Evolutionary conservation across 2,888 invertebrate species (phyloP).

Genomic region (Mythimna vitellina): DNA sequence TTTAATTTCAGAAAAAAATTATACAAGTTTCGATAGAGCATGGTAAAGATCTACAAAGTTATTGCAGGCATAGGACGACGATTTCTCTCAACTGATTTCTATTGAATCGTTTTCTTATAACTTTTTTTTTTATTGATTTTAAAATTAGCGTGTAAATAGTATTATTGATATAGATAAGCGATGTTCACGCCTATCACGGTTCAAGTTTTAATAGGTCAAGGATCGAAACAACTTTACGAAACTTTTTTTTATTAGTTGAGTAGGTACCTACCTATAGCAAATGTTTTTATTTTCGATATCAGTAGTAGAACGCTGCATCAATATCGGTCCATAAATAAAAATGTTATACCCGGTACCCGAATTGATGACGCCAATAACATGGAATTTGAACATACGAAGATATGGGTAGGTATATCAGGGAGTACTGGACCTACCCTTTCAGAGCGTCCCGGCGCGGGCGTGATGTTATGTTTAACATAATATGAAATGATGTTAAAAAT

Average conservation of each 20-base stretch:
- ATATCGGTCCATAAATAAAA: no score
- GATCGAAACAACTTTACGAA: constrained; percentile 18
- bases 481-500: no score
- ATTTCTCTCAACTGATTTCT: constrained; percentile 46
- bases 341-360: no score
- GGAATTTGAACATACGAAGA: no score
- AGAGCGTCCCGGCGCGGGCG: no score
- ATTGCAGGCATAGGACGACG: constrained; percentile 36
- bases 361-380: no score
- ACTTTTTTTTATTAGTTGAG: not conserved
- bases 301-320: not conserved
- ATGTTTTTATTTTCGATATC: not conserved
- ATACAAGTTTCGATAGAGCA: constrained; percentile 25
- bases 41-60: constrained; percentile 1
- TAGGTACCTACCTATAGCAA: not conserved
- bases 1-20: constrained; percentile 8
- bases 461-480: no score
- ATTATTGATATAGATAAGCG: constrained; percentile 37
- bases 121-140: constrained; percentile 20
- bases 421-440: no score
- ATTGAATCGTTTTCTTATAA: constrained; percentile 25
- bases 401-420: no score
- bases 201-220: constrained; percentile 51
- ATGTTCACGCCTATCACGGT: constrained; percentile 42
- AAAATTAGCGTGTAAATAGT: constrained; percentile 43